These are phyloP conservation scores for Melitaea athalia DNA, from an alignment of 2,888 invertebrate genomes.

Conservation along the genomic window DNA sequence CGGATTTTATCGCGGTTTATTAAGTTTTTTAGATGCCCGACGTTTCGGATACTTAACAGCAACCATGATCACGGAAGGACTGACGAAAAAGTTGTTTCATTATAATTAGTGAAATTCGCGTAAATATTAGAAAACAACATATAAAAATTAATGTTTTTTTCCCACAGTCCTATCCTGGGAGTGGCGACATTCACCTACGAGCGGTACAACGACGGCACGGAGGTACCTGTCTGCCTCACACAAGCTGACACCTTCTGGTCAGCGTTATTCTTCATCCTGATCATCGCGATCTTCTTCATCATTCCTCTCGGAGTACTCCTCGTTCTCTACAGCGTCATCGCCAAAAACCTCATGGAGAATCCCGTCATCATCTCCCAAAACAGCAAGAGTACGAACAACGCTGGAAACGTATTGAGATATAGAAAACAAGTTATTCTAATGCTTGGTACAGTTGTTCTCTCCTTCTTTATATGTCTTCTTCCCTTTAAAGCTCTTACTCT, in stretches of 20 bases:
- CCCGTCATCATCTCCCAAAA: constrained; percentile 86
- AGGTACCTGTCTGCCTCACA: constrained; percentile 91
- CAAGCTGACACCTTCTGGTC: constrained; percentile 90
- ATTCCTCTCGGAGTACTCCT: constrained; percentile 91
- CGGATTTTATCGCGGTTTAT: no score
- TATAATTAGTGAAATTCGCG: no score
- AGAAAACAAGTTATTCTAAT: constrained; percentile 92
- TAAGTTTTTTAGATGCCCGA: no score
- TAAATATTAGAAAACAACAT: background rate
- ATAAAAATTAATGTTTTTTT: constrained; percentile 36
- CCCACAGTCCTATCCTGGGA: constrained; percentile 90
- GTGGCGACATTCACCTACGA: constrained; percentile 90
- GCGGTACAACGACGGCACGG: constrained; percentile 86
- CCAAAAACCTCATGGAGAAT: constrained; percentile 91
- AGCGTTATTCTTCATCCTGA: constrained; percentile 89
- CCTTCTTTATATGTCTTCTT: constrained; percentile 94
- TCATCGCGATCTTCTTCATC: constrained; percentile 92
- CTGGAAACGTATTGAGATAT: constrained; percentile 85
- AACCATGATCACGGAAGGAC: no score
- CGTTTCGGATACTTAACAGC: no score
- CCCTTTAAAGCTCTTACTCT: constrained; percentile 94
- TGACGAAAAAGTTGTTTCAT: no score
- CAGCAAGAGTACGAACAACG: constrained; percentile 71
- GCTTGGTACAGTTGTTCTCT: constrained; percentile 93
- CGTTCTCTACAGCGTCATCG: constrained; percentile 92